These are phyloP conservation scores for Styela clava DNA, from an alignment of 23 tunicate species.

Conservation along the genomic window DNA sequence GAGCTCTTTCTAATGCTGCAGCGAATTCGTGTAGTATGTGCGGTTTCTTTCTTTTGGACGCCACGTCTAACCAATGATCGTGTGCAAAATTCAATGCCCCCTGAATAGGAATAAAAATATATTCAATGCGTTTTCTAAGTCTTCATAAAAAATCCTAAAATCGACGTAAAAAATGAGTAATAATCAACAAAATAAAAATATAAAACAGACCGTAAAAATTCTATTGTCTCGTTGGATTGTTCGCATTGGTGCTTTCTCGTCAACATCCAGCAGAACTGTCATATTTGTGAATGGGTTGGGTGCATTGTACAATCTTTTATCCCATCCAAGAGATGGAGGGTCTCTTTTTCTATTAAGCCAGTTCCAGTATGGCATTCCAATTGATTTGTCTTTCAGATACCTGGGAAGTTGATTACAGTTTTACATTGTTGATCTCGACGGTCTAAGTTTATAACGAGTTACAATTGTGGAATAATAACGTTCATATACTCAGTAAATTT, in stretches of 20 bases:
- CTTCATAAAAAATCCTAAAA: too few relatives aligned
- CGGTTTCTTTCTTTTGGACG: constrained; percentile 4
- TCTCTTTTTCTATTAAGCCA: background rate
- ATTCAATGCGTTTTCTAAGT: background rate
- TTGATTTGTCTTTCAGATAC: constrained; percentile 19
- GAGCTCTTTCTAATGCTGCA: constrained; percentile 13
- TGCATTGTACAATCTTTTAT: background rate
- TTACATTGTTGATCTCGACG: too few relatives aligned
- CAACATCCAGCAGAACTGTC: constrained; percentile 5
- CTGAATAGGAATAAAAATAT: constrained; percentile 1
- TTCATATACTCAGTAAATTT: too few relatives aligned
- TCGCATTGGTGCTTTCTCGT: constrained; percentile 1
- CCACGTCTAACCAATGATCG: constrained; percentile 1
- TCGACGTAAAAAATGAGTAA: too few relatives aligned
- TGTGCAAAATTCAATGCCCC: background rate
- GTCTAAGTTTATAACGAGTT: too few relatives aligned
- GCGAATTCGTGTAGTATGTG: constrained; percentile 14
- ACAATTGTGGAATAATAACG: too few relatives aligned
- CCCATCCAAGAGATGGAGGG: constrained; percentile 8
- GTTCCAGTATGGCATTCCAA: constrained; percentile 30
- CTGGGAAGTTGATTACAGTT: background rate
- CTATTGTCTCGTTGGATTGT: constrained; percentile 19
- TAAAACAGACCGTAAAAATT: background rate
- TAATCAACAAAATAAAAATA: background rate
- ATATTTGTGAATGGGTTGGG: constrained; percentile 9